Evolutionary conservation across 2,888 invertebrate genomes (phyloP).

Genomic region (Zeuzera pyrina): DNA sequence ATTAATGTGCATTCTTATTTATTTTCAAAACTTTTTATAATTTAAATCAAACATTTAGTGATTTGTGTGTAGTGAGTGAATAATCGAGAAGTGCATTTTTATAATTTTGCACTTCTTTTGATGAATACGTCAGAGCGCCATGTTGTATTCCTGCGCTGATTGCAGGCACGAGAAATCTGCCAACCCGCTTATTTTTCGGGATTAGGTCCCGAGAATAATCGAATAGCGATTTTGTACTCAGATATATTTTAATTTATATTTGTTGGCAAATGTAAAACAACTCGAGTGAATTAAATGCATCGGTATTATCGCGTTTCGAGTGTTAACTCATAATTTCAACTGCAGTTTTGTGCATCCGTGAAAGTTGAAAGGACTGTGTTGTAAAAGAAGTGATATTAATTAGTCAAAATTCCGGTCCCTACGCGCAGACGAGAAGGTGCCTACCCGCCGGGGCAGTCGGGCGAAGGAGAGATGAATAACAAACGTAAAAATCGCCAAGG

Average conservation of each 20-base stretch:
- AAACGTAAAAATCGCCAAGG: conserved; percentile 89
- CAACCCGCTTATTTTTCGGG: conserved; percentile 72
- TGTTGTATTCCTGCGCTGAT: conserved; percentile 75
- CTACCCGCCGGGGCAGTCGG: conserved; percentile 79
- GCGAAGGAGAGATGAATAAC: conserved; percentile 81
- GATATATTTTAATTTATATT: conserved; percentile 69
- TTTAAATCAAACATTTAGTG: conserved; percentile 40
- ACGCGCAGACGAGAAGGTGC: conserved; percentile 86
- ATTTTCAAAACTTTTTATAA: conserved; percentile 37
- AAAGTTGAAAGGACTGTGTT: conserved; percentile 74
- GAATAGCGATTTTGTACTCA: conserved; percentile 70
- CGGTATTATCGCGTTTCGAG: conserved; percentile 64
- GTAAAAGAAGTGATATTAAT: conserved; percentile 71
- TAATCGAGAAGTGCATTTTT: conserved; percentile 30
- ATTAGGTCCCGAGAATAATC: conserved; percentile 66
- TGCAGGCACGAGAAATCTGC: conserved; percentile 74
- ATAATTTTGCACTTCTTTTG: conserved; percentile 61
- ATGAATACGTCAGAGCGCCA: conserved; percentile 72
- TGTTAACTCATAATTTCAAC: conserved; percentile 67
- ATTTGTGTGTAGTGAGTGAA: conserved; percentile 26
- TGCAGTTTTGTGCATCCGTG: conserved; percentile 74
- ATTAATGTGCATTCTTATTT: conserved; percentile 36
- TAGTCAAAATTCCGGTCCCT: conserved; percentile 89
- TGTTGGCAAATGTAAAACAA: conserved; percentile 68
- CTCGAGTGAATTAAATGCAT: conserved; percentile 65